Percentiles rank a stretch among this genome's conserved stretches.
Evolutionary conservation across 2,888 invertebrate species (phyloP).

Genomic region (Tholera decimalis): DNA sequence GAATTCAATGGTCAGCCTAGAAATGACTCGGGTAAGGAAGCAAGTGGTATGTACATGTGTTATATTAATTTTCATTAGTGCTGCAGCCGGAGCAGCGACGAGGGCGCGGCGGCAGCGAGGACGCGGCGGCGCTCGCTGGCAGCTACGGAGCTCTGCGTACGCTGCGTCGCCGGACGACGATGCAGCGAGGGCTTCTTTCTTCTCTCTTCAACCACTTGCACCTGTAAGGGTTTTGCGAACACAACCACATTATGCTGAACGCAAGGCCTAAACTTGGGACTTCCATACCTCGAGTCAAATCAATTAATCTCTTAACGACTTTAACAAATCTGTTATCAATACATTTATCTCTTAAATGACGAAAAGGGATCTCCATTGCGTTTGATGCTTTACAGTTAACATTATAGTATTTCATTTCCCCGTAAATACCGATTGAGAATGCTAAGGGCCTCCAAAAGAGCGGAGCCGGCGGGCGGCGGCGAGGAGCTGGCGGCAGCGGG

Average conservation of each 20-base stretch:
- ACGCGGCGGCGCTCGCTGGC: conserved; percentile 65
- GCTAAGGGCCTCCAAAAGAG: conserved; percentile 90
- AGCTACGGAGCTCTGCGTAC: conserved; percentile 61
- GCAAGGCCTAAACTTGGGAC: conserved; percentile 84
- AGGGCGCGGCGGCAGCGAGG: conserved; percentile 56
- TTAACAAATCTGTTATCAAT: conserved; percentile 68
- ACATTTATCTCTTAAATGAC: conserved; percentile 63
- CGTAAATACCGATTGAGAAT: conserved; percentile 91
- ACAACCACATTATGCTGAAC: conserved; percentile 91
- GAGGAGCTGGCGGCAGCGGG: conserved; percentile 82
- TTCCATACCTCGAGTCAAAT: conserved; percentile 89
- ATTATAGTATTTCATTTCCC: conserved; percentile 90
- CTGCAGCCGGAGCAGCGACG: conserved; percentile 61
- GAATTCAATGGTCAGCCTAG: conserved; percentile 61
- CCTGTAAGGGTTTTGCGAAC: conserved; percentile 91
- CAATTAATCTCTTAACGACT: conserved; percentile 83
- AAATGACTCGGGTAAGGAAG: conserved; percentile 89
- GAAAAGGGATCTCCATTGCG: conserved; percentile 78
- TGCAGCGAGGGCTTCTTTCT: conserved; percentile 69
- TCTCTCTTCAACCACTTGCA: conserved; percentile 85
- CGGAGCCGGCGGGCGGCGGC: conserved; percentile 83
- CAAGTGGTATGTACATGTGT: conserved; percentile 74
- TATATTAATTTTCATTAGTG: conserved; percentile 74
- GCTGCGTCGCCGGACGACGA: conserved; percentile 64
- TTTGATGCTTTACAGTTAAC: conserved; percentile 84